Evolutionary conservation across 2,113 vertebrate species (phyloP).

Genomic region (Forbesichthys papilliferus): DNA sequence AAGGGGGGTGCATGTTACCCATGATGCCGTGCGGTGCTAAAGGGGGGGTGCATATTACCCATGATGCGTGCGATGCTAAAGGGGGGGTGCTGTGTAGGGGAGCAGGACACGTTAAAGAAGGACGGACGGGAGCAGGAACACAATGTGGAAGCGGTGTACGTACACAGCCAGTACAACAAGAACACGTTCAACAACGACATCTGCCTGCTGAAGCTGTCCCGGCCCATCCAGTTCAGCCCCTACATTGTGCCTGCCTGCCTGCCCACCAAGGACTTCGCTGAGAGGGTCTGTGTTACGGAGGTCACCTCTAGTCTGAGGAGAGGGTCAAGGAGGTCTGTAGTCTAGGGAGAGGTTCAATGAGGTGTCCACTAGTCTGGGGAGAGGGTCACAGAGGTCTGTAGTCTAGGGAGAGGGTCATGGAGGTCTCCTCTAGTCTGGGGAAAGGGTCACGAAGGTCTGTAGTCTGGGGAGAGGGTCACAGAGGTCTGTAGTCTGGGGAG

Average conservation of each 20-base stretch:
- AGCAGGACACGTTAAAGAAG: constrained; percentile 71
- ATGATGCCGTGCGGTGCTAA: too few species aligned
- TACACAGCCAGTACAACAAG: constrained; percentile 71
- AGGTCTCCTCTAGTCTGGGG: too few species aligned
- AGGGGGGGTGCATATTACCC: not conserved
- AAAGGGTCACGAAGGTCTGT: too few species aligned
- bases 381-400: too few species aligned
- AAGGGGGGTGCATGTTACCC: not conserved
- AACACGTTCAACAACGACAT: constrained; percentile 87
- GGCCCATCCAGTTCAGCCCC: constrained; percentile 78
- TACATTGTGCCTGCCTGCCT: constrained; percentile 87
- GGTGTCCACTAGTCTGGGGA: too few species aligned
- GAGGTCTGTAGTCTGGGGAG: too few species aligned
- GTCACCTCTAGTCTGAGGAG: too few species aligned
- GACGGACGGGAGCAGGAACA: constrained; percentile 71
- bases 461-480: too few species aligned
- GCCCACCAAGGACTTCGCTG: constrained; percentile 84
- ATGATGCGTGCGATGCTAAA: too few species aligned
- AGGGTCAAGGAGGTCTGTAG: too few species aligned
- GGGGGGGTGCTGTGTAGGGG: constrained; percentile 73
- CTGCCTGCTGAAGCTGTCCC: constrained; percentile 83
- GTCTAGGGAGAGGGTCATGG: too few species aligned
- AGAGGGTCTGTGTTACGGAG: constrained; percentile 55
- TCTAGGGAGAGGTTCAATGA: too few species aligned
- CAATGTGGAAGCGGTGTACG: constrained; percentile 70